These are phyloP conservation scores for Macquaria australasica DNA, from an alignment of 2,113 vertebrate species.

Conservation along the genomic window DNA sequence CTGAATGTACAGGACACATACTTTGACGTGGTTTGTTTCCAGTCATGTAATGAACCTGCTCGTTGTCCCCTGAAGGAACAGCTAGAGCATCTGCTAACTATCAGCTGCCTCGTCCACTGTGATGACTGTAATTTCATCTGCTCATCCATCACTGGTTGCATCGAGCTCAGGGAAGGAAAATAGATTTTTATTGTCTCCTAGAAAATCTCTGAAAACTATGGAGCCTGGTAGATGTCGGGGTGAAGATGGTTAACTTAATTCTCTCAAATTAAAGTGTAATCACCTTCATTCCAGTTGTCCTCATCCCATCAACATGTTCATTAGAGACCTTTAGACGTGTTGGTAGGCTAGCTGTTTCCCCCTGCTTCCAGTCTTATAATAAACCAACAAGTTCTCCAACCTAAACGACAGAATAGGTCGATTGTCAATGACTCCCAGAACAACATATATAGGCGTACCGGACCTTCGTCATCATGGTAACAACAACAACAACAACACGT, in stretches of 20 bases:
- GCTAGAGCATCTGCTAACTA: constrained; percentile 16
- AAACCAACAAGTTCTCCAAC: too few species aligned
- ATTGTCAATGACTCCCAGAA: too few species aligned
- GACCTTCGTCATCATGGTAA: too few species aligned
- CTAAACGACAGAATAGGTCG: too few species aligned
- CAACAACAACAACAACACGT: too few species aligned
- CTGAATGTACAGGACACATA: constrained; percentile 6
- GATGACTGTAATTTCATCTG: background rate
- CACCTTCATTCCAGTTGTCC: too few species aligned
- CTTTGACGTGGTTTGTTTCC: background rate
- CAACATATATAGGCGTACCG: too few species aligned
- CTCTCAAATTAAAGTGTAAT: background rate
- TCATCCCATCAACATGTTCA: background rate
- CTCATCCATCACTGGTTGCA: background rate
- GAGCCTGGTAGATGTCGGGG: background rate
- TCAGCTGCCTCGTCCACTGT: background rate
- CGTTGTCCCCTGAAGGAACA: constrained; percentile 2
- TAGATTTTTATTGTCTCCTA: background rate
- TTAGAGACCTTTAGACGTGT: background rate
- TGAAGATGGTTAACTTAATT: background rate
- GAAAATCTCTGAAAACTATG: background rate
- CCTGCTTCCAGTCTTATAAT: too few species aligned
- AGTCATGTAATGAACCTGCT: constrained; percentile 9
- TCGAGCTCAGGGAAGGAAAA: background rate
- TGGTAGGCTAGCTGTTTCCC: too few species aligned